Evolutionary conservation across 2,797 vertebrate species (phyloP).

Genomic region (Intellagama lesueurii): DNA sequence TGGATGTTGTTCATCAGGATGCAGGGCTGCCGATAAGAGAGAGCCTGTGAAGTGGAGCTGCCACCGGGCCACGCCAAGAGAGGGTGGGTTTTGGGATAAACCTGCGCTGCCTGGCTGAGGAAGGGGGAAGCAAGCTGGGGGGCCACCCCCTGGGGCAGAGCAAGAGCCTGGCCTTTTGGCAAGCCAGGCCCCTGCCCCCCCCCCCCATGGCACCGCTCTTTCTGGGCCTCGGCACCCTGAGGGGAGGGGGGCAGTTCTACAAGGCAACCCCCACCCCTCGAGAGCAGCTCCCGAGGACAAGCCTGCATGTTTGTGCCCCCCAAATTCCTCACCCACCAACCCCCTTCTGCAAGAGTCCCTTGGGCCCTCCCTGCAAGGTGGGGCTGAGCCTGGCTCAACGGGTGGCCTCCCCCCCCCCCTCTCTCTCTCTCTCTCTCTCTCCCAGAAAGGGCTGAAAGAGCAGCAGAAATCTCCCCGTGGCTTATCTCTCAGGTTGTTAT

Average conservation of each 20-base stretch:
- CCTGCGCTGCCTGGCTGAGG: neutral
- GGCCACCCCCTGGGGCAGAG: too few species aligned
- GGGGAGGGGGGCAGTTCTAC: too few species aligned
- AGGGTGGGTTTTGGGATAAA: neutral
- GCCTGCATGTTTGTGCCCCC: too few species aligned
- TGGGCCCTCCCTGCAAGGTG: accelerated
- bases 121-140: too few species aligned
- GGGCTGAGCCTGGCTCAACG: neutral
- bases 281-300: too few species aligned
- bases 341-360: neutral
- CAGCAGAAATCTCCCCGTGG: neutral
- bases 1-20: slow-evolving; percentile 99
- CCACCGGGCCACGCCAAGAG: neutral
- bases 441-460: neutral
- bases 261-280: too few species aligned
- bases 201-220: too few species aligned
- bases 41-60: neutral
- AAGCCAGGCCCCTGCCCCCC: too few species aligned
- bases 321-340: neutral
- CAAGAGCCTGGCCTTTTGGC: too few species aligned
- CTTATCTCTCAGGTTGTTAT: neutral
- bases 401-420: neutral
- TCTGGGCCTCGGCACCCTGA: too few species aligned
- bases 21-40: slow-evolving; percentile 85
- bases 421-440: neutral